These are phyloP conservation scores for Phalacrocorax aristotelis DNA, from an alignment of 2,113 vertebrate genomes.

Conservation along the genomic window DNA sequence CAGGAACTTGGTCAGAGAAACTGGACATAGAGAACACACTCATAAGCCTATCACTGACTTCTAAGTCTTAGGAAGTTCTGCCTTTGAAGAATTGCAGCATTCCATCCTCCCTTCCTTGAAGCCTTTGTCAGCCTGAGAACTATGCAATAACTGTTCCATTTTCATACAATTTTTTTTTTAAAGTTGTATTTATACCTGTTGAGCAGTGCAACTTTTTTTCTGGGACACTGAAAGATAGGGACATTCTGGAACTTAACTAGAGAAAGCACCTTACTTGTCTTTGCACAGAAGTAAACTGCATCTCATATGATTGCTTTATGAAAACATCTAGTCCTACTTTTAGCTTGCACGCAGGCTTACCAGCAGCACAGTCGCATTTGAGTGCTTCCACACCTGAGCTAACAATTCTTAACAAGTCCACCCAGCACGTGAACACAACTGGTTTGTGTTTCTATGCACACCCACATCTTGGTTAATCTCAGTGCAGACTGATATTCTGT, in stretches of 20 bases:
- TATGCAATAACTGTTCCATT: background rate
- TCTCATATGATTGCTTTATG: background rate
- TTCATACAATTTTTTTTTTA: background rate
- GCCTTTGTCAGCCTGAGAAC: background rate
- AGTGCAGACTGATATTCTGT: background rate
- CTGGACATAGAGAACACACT: background rate
- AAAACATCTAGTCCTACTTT: background rate
- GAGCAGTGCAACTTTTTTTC: background rate
- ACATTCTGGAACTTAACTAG: background rate
- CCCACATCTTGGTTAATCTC: background rate
- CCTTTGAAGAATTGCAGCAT: background rate
- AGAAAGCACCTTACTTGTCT: background rate
- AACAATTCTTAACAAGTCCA: background rate
- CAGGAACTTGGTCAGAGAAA: background rate
- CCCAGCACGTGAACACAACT: background rate
- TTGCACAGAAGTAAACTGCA: background rate
- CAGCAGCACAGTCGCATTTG: background rate
- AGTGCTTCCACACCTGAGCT: background rate
- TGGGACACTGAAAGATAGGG: background rate
- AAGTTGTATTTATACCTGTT: background rate
- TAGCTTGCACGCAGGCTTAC: background rate
- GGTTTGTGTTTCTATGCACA: background rate
- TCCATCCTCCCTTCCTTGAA: background rate
- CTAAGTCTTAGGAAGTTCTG: background rate
- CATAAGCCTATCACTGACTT: background rate